Percentiles rank a stretch among this genome's conserved stretches.
Conservation (phyloP, 2,113 vertebrate species). For the Muscicapa adusta region DNA sequence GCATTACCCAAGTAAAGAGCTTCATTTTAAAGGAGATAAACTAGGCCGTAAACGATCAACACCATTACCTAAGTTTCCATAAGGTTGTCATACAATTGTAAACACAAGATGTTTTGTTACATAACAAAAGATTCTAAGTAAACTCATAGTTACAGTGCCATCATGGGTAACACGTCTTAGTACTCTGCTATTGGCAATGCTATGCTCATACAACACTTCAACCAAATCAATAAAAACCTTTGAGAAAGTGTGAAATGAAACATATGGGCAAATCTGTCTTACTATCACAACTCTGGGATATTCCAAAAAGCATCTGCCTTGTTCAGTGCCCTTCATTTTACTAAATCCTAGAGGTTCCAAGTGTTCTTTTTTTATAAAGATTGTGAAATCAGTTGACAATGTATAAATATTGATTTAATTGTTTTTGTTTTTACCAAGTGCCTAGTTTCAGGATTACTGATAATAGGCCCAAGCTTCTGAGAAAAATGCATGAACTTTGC, state of each 20-base stretch:
- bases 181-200: constrained; percentile 18
- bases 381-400: neutral
- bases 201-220: neutral
- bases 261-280: constrained; percentile 32
- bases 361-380: neutral
- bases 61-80: neutral
- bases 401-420: neutral
- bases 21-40: neutral
- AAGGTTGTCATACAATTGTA: neutral
- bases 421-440: neutral
- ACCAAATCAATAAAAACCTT: constrained; percentile 39
- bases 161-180: neutral
- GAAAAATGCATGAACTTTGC: neutral
- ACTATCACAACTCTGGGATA: constrained; percentile 2
- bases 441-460: neutral
- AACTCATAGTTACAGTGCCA: neutral
- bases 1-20: neutral
- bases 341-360: neutral
- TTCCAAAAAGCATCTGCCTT: constrained; percentile 24
- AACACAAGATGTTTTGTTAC: constrained; percentile 22
- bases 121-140: constrained; percentile 28
- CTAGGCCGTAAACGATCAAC: neutral
- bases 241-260: constrained; percentile 34
- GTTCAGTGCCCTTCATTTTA: neutral
- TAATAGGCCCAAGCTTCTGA: neutral